Conservation (phyloP, 2,888 invertebrate genomes). For the Euphydryas editha region DNA sequence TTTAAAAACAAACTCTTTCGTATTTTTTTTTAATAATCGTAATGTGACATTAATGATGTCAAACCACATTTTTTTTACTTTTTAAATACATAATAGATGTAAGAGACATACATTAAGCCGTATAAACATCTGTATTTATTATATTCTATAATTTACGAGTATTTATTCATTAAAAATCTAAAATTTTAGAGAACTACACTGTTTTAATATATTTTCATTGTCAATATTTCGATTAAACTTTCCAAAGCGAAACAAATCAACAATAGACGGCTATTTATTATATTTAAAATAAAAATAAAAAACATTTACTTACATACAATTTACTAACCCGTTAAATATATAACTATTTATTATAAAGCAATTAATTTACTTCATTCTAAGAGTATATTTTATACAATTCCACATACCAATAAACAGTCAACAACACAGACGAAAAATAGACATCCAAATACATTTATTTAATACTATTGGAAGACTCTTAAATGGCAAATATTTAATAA, state of each 20-base stretch:
- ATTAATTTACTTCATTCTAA: not conserved
- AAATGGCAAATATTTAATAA: conserved; percentile 5
- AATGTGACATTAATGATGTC: too few species aligned
- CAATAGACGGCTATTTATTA: conserved; percentile 24
- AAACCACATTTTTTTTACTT: too few species aligned
- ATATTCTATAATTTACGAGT: too few species aligned
- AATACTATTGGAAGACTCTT: conserved; percentile 3
- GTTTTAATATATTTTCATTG: conserved; percentile 66
- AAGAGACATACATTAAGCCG: too few species aligned
- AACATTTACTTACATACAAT: not conserved
- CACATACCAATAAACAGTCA: conserved; percentile 1
- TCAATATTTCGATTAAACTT: conserved; percentile 51
- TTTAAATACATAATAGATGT: too few species aligned
- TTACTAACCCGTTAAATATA: not conserved
- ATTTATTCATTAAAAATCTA: too few species aligned
- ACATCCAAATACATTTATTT: conserved; percentile 21
- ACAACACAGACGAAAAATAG: conserved; percentile 27
- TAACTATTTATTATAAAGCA: not conserved
- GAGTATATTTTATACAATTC: conserved; percentile 4
- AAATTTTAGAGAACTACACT: not conserved
- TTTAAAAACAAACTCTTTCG: not conserved
- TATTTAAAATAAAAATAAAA: conserved; percentile 1
- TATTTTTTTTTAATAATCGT: not conserved
- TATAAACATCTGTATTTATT: too few species aligned
- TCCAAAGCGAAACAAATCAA: conserved; percentile 16